Evolutionary conservation across 2,888 invertebrate genomes (phyloP), one percentile per base, ranked within the genome.

Genomic region (Tachina fera): DNA sequence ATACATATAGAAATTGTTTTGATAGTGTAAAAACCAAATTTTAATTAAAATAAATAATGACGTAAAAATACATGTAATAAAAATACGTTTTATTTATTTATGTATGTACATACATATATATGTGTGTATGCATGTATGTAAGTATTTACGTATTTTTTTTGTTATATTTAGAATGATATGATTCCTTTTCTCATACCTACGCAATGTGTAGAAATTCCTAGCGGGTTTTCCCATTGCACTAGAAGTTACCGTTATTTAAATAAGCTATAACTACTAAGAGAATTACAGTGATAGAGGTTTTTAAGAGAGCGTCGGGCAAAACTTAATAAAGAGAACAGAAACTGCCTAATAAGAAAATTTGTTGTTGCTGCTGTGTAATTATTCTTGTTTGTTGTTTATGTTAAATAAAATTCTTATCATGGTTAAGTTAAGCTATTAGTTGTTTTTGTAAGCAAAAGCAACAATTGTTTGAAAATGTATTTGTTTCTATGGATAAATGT

Each of bases 371-470:
- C n/a, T n/a, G n/a, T n/a, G n/a, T 41, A 70, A 53, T 53, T 65
- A 4, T 41, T 43, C 6, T 39, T 53, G 22, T 49, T 39, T 53
- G 22, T 49, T 60, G 14, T 51, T 51, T 19, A 39, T 39, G 13
- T 60, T 49, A 43, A 13, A 53, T 14, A 61, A 77, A 77, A 49
- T 79, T 71, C 79, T 79, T 79, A 79, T 79, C 71, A n/a, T 41
- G 14, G 31, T 67, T 39, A 68, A 77, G 11, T 79, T 53, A 47
- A 47, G 47, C 47, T 70, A 56, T 45, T 45, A 45, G 71, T 72
- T 72, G 56, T 65, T 72, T 16, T 65, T 63, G 56, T 65, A 49
- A 70, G 70, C 56, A 71, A 49, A 56, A 84, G 74, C 78, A 87
- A 84, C 77, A 81, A 76, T 82, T 74, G 71, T 61, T 65, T 65